Evolutionary conservation across 2,888 invertebrate species (phyloP).

Genomic region (Salpingus planirostris): DNA sequence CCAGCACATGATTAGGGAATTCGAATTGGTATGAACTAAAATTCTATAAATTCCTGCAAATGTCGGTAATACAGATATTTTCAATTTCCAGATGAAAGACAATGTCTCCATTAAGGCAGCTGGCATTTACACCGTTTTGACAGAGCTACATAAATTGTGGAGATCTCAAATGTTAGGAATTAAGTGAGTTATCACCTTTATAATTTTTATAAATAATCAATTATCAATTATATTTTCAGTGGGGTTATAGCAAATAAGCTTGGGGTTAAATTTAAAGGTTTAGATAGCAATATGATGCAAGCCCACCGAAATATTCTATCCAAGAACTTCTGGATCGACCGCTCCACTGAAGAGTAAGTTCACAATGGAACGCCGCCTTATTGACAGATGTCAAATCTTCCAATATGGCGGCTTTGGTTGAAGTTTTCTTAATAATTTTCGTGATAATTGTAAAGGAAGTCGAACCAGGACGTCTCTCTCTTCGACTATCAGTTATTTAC

Average conservation of each 20-base stretch:
- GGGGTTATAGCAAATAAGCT: constrained; percentile 17
- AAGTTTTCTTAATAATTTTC: constrained; percentile 2
- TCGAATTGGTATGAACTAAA: constrained; percentile 24
- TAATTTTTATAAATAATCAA: not conserved
- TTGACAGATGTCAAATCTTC: constrained; percentile 2
- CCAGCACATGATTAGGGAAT: constrained; percentile 26
- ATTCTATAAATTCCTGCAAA: not conserved
- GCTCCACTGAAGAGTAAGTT: constrained; percentile 30
- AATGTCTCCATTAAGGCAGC: constrained; percentile 13
- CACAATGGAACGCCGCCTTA: not conserved
- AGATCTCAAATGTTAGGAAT: constrained; percentile 13
- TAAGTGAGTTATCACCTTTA: constrained; percentile 5
- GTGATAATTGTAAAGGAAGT: constrained; percentile 23
- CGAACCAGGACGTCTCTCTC: constrained; percentile 25
- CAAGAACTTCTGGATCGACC: constrained; percentile 35
- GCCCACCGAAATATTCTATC: constrained; percentile 31
- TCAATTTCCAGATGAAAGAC: constrained; percentile 8
- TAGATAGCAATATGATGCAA: constrained; percentile 22
- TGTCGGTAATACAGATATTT: not conserved
- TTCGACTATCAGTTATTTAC: constrained; percentile 33
- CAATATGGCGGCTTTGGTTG: constrained; percentile 1
- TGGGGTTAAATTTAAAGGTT: constrained; percentile 16
- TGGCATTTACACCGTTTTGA: constrained; percentile 13
- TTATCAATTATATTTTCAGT: constrained; percentile 11
- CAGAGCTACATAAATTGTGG: constrained; percentile 11